Evolutionary conservation across 2,113 vertebrate genomes (phyloP), one percentile per base, ranked within the genome.

Genomic region (Hucho hucho): DNA sequence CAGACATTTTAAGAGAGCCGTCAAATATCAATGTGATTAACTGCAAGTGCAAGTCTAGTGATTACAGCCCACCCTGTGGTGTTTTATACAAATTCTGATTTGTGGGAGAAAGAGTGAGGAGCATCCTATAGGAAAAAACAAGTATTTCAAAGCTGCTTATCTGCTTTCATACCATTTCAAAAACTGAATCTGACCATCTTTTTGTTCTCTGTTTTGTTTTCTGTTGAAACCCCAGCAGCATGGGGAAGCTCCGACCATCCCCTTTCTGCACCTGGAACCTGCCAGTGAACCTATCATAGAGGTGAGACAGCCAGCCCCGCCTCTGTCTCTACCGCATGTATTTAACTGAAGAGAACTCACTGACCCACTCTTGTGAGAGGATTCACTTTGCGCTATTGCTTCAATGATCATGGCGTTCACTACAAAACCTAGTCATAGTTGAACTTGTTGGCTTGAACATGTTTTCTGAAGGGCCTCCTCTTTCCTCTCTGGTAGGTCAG

Each of bases 221-320:
- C 13, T 18, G 49, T 53, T 18, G 12, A 53, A 53, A 26, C 14
- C 65, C 16, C 87, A 99, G 97, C 96, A 93, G 70, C 95, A 94
- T 29, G 95, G 75, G 28, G 95, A 95, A 75, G 89, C 87, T 5
- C 84, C 93, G 14, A 93, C 94, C 14, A 87, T 64, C 13, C 93
- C 95, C 29, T 91, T 75, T 75, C 81, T 16, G 72, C 95, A 92
- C 37, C 93, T 96, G 80, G 95, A 94, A 6, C 90, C 93, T 16
- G 14, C 49, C 24, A 89, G 93, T 26, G 93, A 94, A 68, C 92
- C 87, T 37, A 85, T 88, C 43, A 79, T 87, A n/a, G 93, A 90
- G 95, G 97, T 98, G 81, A 87, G 91, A 28, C 7, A 4, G 1
- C 66, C 32, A 18, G 11, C 16, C 9, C 37, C 12, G 3, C 0